phyloP scores from a whole-genome alignment of 2,113 vertebrate species.

The Aegotheles bennettii region DNA sequence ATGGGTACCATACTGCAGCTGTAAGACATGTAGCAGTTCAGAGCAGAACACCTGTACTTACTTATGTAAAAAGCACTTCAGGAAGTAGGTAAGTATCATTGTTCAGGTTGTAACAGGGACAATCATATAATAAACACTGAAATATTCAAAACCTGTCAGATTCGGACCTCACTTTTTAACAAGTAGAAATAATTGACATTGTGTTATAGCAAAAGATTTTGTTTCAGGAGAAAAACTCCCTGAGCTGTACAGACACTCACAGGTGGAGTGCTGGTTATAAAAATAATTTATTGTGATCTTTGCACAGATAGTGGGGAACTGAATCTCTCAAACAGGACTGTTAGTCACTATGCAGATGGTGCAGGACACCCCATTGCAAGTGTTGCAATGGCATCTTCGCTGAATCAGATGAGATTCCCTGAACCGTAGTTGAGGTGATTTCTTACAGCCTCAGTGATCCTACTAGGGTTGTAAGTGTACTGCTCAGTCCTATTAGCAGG shows the following conservation, averaged over 20 bases:
- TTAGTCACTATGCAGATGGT: not conserved
- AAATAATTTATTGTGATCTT: not conserved
- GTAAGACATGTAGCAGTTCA: not conserved
- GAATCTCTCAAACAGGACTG: not conserved
- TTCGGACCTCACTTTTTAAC: not conserved
- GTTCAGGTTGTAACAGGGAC: not conserved
- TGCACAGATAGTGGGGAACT: not conserved
- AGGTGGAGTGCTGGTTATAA: not conserved
- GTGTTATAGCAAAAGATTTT: not conserved
- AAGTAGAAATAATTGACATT: not conserved
- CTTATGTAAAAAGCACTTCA: not conserved
- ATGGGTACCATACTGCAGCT: rapidly evolving
- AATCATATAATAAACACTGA: not conserved
- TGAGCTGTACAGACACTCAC: not conserved
- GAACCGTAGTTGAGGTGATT: not conserved
- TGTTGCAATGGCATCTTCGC: not conserved
- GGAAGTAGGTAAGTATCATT: not conserved
- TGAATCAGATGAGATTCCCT: not conserved
- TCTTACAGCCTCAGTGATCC: not conserved
- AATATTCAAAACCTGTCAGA: not conserved
- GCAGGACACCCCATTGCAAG: not conserved
- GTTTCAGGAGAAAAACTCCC: not conserved
- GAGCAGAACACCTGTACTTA: not conserved
- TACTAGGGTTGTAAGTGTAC: not conserved
- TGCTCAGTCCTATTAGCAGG: not conserved